Evolutionary conservation across 2,113 vertebrate genomes (phyloP).

Genomic region (Ancistrus triradiatus): DNA sequence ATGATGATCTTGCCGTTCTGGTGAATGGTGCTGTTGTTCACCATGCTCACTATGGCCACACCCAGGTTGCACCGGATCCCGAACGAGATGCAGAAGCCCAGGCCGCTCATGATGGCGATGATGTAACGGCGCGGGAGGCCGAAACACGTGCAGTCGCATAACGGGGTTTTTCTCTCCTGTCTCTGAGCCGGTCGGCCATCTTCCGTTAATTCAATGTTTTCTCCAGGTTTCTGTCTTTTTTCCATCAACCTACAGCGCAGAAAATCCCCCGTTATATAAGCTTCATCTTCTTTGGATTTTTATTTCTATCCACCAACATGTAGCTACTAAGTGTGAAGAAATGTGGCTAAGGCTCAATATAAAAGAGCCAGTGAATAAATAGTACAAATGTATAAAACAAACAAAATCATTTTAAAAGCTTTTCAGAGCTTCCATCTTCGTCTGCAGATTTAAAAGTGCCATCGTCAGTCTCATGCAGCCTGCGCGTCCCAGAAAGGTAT

Average conservation of each 20-base stretch:
- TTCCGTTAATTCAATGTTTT: slow-evolving; percentile 92
- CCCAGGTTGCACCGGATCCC: slow-evolving; percentile 97
- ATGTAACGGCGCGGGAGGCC: slow-evolving; percentile 93
- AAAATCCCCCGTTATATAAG: background rate
- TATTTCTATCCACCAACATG: too few relatives aligned
- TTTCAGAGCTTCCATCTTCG: too few relatives aligned
- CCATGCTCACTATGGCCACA: slow-evolving; percentile 99
- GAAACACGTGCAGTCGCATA: slow-evolving; percentile 91
- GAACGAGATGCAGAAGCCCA: slow-evolving; percentile 98
- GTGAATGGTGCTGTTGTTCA: slow-evolving; percentile 96
- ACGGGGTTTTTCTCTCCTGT: slow-evolving; percentile 78
- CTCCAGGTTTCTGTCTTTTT: slow-evolving; percentile 81
- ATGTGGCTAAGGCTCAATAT: too few relatives aligned
- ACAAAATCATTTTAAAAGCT: too few relatives aligned
- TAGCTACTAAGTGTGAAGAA: too few relatives aligned
- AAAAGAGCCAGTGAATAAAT: background rate
- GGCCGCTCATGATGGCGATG: slow-evolving; percentile 96
- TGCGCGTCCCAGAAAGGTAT: too few relatives aligned
- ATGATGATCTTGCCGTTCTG: slow-evolving; percentile 87
- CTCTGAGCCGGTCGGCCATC: slow-evolving; percentile 85
- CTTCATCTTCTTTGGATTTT: too few relatives aligned
- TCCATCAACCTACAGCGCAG: slow-evolving; percentile 66
- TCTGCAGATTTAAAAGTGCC: background rate
- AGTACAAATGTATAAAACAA: too few relatives aligned
- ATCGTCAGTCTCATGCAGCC: too few relatives aligned